Conservation (phyloP, 2,113 vertebrate species). For the Chaetorhynchus papuensis region DNA sequence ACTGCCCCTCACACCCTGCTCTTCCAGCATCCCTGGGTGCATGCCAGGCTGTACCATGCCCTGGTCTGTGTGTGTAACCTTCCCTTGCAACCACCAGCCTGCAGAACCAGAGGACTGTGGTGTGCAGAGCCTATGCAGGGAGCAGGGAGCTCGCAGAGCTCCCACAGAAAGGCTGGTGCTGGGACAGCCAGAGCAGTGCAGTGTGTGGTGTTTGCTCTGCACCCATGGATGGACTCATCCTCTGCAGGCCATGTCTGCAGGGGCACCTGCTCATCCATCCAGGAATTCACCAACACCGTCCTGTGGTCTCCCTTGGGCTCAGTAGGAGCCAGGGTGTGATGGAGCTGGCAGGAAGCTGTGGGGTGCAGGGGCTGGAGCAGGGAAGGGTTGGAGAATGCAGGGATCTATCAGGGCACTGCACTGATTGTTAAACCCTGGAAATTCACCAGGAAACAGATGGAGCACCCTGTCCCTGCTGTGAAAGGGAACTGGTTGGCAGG, state of each 20-base stretch:
- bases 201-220: background rate
- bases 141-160: background rate
- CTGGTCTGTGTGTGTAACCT: background rate
- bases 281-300: background rate
- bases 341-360: background rate
- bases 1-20: background rate
- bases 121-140: background rate
- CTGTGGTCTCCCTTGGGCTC: fast-evolving
- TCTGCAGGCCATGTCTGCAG: background rate
- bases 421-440: background rate
- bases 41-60: background rate
- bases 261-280: background rate
- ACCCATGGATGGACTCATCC: fast-evolving
- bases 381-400: background rate
- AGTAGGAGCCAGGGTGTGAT: background rate
- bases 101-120: fast-evolving
- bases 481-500: background rate
- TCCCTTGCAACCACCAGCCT: background rate
- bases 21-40: background rate
- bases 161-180: background rate
- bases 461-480: background rate
- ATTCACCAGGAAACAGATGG: background rate
- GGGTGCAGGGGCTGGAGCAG: background rate
- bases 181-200: background rate
- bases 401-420: background rate